A percentile compares a stretch with the other conserved stretches of the same genome.
Evolutionary conservation across 2,113 vertebrate species (phyloP).

Genomic region (Barnardius zonarius): DNA sequence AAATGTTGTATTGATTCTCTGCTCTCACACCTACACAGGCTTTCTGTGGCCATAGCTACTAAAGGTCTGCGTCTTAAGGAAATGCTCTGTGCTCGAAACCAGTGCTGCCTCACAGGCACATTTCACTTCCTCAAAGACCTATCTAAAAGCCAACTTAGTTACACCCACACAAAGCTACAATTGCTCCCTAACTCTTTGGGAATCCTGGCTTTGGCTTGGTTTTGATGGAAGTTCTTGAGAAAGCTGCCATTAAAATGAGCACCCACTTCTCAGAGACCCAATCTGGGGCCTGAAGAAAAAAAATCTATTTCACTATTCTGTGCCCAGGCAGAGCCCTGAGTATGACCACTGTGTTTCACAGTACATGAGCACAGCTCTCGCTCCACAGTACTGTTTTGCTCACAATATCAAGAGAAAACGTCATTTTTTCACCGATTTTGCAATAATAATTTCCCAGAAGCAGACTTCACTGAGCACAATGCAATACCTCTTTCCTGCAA

Average conservation of each 20-base stretch:
- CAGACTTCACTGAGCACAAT: background rate
- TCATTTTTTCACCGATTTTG: background rate
- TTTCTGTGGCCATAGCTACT: background rate
- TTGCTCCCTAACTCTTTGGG: background rate
- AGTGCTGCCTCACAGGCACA: slow-evolving; percentile 13
- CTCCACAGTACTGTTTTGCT: background rate
- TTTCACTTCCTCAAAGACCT: slow-evolving; percentile 8
- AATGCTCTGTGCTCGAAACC: background rate
- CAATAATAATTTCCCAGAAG: background rate
- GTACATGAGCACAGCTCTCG: background rate
- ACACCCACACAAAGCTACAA: background rate
- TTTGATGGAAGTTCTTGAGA: background rate
- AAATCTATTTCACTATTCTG: background rate
- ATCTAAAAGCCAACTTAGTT: background rate
- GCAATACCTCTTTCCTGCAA: background rate
- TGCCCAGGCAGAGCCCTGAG: background rate
- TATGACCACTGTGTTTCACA: background rate
- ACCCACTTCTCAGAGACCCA: background rate
- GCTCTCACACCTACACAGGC: slow-evolving; percentile 40
- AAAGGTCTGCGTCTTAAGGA: slow-evolving; percentile 13
- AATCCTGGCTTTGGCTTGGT: background rate
- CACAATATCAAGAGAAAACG: background rate
- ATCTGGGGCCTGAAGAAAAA: background rate
- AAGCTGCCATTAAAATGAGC: background rate
- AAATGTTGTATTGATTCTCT: background rate